Evolutionary conservation across 2,113 vertebrate genomes (phyloP), one percentile per base, ranked within the genome.

Genomic region (Burhinus oedicnemus): DNA sequence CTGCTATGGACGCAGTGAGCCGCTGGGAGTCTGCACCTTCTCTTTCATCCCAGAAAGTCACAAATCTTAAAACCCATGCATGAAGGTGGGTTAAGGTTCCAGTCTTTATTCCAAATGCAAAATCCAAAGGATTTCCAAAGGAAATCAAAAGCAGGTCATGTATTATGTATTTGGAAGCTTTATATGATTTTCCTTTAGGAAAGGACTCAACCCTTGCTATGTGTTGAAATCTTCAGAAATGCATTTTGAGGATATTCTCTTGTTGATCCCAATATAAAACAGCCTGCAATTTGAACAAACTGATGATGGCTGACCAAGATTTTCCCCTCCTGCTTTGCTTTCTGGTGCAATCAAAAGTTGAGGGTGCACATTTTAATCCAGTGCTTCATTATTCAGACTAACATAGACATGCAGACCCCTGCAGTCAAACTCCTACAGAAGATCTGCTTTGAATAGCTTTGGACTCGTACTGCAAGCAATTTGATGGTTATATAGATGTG

Each of bases 121-220:
- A 96, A 92, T 66, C 70, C 82, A 45, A 52, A 80, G 79, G 75
- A 83, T 93, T 97, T 97, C 83, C 79, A 74, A 78, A 95, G 86
- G 72, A 96, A 97, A 93, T 93, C 88, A 91, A 94, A 94, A 95
- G 77, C 91, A 92, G 77, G 57, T 83, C 54, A 79, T 58, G 62
- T 34, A 89, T 89, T 94, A 89, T 32, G 64, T 40, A 66, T 93
- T 84, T 91, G 81, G 61, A 95, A 52, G 80, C 61, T 89, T 60
- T 51, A 40, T 38, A 70, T 18, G 60, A 89, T 83, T 90, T 88
- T 92, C 2, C 3, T 79, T 72, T 54, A 72, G 65, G 83, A 84
- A 83, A 75, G 51, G 47, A 52, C 52, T 91, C 30, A 58, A 20
- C n/a, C 61, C 65, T 61, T 82, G 61, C 77, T 61, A 66, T 36